These are phyloP conservation scores for Tor tambroides DNA, from an alignment of 2,113 vertebrate species.

Conservation along the genomic window DNA sequence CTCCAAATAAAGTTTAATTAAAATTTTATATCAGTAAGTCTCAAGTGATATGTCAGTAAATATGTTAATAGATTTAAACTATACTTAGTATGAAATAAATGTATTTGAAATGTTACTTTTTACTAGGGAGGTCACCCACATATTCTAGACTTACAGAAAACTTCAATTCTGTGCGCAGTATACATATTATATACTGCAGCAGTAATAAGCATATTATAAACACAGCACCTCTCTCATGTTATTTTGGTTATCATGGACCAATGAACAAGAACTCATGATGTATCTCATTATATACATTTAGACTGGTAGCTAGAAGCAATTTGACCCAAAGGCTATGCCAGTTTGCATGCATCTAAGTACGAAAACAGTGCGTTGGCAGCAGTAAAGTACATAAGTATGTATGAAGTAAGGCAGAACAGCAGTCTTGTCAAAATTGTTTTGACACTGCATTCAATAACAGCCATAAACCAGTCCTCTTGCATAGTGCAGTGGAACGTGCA, in stretches of 20 bases:
- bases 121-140: too few species aligned
- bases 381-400: background rate
- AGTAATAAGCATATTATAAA: background rate
- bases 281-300: background rate
- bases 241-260: background rate
- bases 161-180: background rate
- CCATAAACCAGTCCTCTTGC: background rate
- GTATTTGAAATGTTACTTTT: too few species aligned
- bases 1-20: too few species aligned
- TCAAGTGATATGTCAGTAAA: too few species aligned
- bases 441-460: background rate
- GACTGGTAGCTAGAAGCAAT: background rate
- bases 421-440: background rate
- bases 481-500: background rate
- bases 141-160: background rate
- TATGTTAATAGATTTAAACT: too few species aligned
- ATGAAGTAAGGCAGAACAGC: background rate
- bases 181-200: background rate
- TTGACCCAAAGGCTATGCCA: background rate
- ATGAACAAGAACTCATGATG: background rate
- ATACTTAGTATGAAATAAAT: too few species aligned
- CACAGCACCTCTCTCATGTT: background rate
- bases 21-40: too few species aligned
- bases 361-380: background rate
- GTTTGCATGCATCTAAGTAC: background rate